phyloP scores from a whole-genome alignment of 2,888 invertebrate genomes.

The Acleris emargana region DNA sequence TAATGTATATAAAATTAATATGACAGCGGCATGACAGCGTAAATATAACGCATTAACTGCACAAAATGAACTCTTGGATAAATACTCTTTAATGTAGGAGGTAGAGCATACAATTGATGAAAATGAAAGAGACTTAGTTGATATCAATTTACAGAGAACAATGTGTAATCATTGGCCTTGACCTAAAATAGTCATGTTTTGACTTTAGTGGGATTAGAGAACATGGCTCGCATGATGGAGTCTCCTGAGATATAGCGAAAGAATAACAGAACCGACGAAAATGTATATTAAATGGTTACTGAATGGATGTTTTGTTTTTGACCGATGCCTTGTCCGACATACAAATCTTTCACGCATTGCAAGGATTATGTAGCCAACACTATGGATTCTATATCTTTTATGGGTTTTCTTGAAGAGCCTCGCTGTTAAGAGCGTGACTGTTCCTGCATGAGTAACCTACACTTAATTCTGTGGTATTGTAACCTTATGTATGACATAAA shows the following conservation, averaged over 20 bases:
- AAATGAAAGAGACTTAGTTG: not conserved
- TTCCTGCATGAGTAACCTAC: too few relatives aligned
- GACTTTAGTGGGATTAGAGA: conserved; percentile 3
- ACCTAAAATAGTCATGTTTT: conserved; percentile 21
- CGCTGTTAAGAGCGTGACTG: too few relatives aligned
- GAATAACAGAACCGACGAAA: not conserved
- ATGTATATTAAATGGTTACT: not conserved
- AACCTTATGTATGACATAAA: too few relatives aligned
- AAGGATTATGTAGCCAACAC: too few relatives aligned
- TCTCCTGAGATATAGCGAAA: not conserved
- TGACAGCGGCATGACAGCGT: not conserved
- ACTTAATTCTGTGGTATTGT: too few relatives aligned
- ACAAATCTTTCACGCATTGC: too few relatives aligned
- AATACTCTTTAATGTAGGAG: not conserved
- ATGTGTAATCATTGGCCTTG: conserved; percentile 5
- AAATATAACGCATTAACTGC: not conserved
- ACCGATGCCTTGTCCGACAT: too few relatives aligned
- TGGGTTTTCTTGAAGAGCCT: too few relatives aligned
- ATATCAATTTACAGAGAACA: not conserved
- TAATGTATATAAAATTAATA: conserved; percentile 6
- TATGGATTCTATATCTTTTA: too few relatives aligned
- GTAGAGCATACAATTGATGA: not conserved
- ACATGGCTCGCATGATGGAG: not conserved
- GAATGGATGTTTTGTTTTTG: too few relatives aligned
- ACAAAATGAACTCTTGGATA: not conserved